Conservation (phyloP, 2,888 invertebrate genomes). For the Epinotia bilunana region DNA sequence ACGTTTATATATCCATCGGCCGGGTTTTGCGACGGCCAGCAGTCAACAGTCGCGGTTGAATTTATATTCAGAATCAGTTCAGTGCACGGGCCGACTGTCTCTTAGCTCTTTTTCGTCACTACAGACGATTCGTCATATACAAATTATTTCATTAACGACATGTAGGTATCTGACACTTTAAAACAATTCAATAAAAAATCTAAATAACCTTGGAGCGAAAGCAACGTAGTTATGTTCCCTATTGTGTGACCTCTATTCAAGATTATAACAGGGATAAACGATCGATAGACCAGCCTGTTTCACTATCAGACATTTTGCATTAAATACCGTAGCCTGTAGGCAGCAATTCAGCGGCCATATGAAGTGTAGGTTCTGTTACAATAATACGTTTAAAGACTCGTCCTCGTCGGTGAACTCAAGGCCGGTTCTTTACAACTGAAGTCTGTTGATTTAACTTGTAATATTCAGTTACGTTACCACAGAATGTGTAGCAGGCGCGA, state of each 20-base stretch:
- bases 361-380: constrained; percentile 10
- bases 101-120: not conserved
- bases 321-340: constrained; percentile 23
- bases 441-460: constrained; percentile 72
- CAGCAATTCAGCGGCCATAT: not conserved
- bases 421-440: constrained; percentile 62
- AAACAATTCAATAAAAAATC: not conserved
- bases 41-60: constrained; percentile 1
- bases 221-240: not conserved
- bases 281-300: constrained; percentile 28
- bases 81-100: constrained; percentile 1
- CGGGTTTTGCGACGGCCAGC: not conserved
- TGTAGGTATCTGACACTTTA: not conserved
- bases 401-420: constrained; percentile 55
- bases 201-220: not conserved
- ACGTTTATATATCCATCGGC: not conserved
- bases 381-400: constrained; percentile 53
- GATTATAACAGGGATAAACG: constrained; percentile 33
- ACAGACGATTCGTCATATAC: not conserved
- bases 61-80: constrained; percentile 3
- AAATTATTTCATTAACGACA: not conserved
- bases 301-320: constrained; percentile 24
- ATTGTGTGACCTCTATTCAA: constrained; percentile 32
- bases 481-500: constrained; percentile 68
- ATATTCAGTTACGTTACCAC: constrained; percentile 75